Percentiles rank a stretch among this genome's conserved stretches.
phyloP scores from a whole-genome alignment of 2,113 vertebrate species.

The Callipepla squamata region DNA sequence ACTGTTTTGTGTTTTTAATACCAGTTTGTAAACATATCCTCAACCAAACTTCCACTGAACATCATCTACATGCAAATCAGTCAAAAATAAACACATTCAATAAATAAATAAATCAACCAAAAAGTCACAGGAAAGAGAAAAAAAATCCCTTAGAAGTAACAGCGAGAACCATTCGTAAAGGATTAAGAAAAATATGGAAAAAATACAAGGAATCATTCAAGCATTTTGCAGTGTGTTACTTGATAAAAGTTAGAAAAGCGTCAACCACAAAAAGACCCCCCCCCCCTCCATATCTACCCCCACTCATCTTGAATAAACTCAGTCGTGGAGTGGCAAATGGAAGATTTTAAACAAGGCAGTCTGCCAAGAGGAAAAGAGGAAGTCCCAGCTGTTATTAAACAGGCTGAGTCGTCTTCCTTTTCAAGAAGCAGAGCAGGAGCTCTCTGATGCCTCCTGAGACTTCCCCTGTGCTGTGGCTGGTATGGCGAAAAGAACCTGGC shows the following conservation, averaged over 20 bases:
- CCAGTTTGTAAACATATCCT: slow-evolving; percentile 29
- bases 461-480: not conserved
- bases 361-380: slow-evolving; percentile 9
- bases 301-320: slow-evolving; percentile 8
- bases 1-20: slow-evolving; percentile 9
- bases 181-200: not conserved
- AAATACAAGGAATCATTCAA: not conserved
- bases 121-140: not conserved
- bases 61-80: not conserved
- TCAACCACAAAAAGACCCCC: not conserved
- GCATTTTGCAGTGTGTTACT: not conserved
- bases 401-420: not conserved
- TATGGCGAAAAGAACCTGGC: not conserved
- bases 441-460: not conserved
- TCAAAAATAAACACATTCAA: not conserved
- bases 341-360: not conserved
- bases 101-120: not conserved
- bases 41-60: not conserved
- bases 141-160: not conserved
- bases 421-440: not conserved
- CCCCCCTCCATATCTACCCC: not conserved
- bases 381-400: not conserved
- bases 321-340: not conserved
- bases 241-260: not conserved
- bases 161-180: not conserved